Conservation (phyloP, 2,888 invertebrate species). For the Agrochola lota region DNA sequence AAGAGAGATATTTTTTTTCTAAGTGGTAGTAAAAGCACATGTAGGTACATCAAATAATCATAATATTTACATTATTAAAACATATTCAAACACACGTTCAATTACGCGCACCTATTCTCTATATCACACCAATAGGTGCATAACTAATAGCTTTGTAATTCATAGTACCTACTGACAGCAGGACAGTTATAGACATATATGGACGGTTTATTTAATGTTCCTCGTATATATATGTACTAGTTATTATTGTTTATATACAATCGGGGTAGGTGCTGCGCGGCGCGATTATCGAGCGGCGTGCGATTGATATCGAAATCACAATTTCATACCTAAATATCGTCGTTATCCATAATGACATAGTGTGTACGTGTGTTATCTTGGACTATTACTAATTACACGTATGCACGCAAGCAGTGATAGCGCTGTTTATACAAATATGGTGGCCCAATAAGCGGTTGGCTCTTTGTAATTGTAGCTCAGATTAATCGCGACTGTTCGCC, state of each 20-base stretch:
- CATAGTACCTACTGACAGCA: conserved; percentile 65
- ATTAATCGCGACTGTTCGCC: conserved; percentile 70
- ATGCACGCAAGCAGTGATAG: conserved; percentile 84
- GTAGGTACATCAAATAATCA: conserved; percentile 33
- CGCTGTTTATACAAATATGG: conserved; percentile 76
- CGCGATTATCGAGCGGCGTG: conserved; percentile 71
- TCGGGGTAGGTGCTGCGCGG: conserved; percentile 68
- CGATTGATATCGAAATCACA: conserved; percentile 80
- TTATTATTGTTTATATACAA: conserved; percentile 74
- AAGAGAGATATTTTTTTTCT: conserved; percentile 10
- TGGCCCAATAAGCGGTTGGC: conserved; percentile 72
- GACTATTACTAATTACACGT: conserved; percentile 85
- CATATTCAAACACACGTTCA: conserved; percentile 47
- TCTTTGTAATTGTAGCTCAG: conserved; percentile 77
- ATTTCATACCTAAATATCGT: conserved; percentile 82
- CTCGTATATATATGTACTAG: conserved; percentile 54
- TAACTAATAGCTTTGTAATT: conserved; percentile 69
- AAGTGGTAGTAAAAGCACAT: conserved; percentile 7
- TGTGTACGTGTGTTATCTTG: conserved; percentile 78
- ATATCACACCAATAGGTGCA: conserved; percentile 65
- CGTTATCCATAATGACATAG: conserved; percentile 81
- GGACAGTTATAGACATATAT: conserved; percentile 61
- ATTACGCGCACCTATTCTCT: conserved; percentile 37
- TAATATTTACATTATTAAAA: conserved; percentile 46
- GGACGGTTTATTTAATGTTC: conserved; percentile 66